Evolutionary conservation across 2,888 invertebrate species (phyloP).

Genomic region (Polymixis flavicincta): DNA sequence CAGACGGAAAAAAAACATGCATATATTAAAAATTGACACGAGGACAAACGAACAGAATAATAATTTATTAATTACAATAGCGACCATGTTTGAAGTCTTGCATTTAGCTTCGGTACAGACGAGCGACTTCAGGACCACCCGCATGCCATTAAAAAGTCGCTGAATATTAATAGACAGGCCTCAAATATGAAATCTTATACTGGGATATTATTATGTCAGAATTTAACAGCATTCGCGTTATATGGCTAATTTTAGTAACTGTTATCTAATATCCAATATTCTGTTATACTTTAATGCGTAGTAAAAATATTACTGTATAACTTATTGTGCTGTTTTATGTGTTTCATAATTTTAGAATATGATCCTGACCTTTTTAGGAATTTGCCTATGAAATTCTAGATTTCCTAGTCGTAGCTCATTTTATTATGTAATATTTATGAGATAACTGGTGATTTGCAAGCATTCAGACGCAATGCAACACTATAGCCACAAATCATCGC

Average conservation of each 20-base stretch:
- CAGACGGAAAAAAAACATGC: constrained; percentile 35
- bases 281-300: constrained; percentile 31
- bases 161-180: constrained; percentile 53
- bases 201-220: constrained; percentile 28
- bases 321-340: constrained; percentile 24
- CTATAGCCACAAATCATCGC: constrained; percentile 17
- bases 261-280: constrained; percentile 39
- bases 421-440: background rate
- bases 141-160: constrained; percentile 43
- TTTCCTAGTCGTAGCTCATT: background rate
- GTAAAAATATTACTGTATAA: constrained; percentile 36
- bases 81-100: constrained; percentile 26
- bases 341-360: constrained; percentile 25
- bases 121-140: constrained; percentile 26
- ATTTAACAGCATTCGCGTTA: constrained; percentile 41
- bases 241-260: constrained; percentile 39
- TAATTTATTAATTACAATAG: constrained; percentile 61
- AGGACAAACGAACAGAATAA: constrained; percentile 55
- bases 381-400: constrained; percentile 18
- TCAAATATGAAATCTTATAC: constrained; percentile 34
- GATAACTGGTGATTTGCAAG: background rate
- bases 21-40: constrained; percentile 44
- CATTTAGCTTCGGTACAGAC: constrained; percentile 18
- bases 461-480: background rate
- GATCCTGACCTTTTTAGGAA: constrained; percentile 21